These are phyloP conservation scores for Bombus superbus DNA, from an alignment of 1,140 invertebrate genomes.

Conservation along the genomic window DNA sequence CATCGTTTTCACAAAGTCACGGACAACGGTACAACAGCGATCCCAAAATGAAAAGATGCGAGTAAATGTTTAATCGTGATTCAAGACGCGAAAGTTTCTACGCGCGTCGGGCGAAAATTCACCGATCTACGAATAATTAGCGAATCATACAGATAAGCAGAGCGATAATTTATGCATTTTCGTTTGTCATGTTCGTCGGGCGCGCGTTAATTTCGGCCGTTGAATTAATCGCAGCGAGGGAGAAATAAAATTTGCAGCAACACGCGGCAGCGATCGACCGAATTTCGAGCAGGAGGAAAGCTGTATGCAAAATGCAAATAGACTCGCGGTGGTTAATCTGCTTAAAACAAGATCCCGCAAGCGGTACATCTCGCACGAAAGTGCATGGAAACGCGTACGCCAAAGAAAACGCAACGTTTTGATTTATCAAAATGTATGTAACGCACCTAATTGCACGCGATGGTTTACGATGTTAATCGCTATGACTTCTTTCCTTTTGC, in stretches of 20 bases:
- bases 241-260: conserved; percentile 44
- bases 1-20: no score
- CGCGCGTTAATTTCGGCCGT: conserved; percentile 17
- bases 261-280: neutral
- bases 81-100: no score
- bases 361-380: neutral
- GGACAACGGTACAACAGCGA: no score
- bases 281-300: neutral
- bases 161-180: conserved; percentile 39
- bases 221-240: conserved; percentile 26
- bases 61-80: no score
- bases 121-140: neutral
- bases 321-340: conserved; percentile 2
- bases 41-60: no score
- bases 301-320: conserved; percentile 11
- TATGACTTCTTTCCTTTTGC: no score
- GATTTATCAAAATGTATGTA: neutral
- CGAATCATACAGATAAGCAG: conserved; percentile 10
- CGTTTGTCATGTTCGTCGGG: conserved; percentile 16
- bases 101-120: neutral
- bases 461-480: neutral
- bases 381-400: neutral
- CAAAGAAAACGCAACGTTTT: neutral
- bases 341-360: neutral
- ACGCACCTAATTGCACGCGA: neutral